Base-by-base conservation (phyloP, 2,888 invertebrate genomes). In the Meta bourneti region DNA sequence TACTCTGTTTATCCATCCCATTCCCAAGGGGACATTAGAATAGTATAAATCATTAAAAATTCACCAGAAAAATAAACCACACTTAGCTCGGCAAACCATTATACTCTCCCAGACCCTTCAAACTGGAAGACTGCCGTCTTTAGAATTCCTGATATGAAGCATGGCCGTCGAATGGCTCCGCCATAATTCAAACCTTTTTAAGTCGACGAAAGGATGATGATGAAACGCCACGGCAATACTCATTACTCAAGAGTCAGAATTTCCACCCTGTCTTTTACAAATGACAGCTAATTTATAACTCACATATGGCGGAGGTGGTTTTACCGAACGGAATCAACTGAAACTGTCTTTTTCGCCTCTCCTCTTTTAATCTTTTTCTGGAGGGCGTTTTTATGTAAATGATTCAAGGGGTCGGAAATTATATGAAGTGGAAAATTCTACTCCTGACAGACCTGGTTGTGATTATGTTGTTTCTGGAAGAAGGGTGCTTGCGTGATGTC, bases 251-350 rank as follows among this genome's bases (percentile, higher is more conserved):
- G 48, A 75, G 74, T 75, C 54, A 20, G 84, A 84, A 52, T 61
- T 84, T 84, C 75, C 16, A 51, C 49, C 54, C 84, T 77, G 85
- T 77, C 85, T 85, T 51, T 85, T 85, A 78, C 70, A 78, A 85
- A 78, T 85, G 85, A 34, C 77, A 85, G 85, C 69, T 85, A 85
- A 85, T 85, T 85, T 85, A 78, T 85, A 85, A 85, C 85, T 85
- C 77, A 7, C 85, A 85, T 51, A 77, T 84, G 51, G 70, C 49
- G 70, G 69, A 11, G 34, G 70, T 54, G n/a, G 48, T 54, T 70
- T 85, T 77, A 19, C 69, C 34, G 77, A 84, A 75, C 9, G 48
- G 69, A 77, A n/a, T 69, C 61, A 77, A 85, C 49, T 52, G 74
- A 7, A n/a, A 61, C 8, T 8, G 6, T 54, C 34, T 84, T 74